A percentile compares a stretch with the other conserved stretches of the same genome.
Conservation (phyloP, 2,797 vertebrate species). For the Artibeus jamaicensis region DNA sequence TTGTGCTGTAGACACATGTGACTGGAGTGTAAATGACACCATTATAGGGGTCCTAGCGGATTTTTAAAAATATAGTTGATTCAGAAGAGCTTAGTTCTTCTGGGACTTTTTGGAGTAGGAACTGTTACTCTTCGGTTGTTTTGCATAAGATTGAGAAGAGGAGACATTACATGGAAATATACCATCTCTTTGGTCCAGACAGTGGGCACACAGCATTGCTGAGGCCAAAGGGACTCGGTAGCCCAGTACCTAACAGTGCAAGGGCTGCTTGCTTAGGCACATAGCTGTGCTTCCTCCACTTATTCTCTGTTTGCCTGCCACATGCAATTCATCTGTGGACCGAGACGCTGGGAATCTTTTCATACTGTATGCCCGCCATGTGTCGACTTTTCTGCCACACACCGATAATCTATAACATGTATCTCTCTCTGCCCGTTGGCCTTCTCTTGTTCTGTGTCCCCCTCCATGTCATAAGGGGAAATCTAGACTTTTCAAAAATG, state of each 20-base stretch:
- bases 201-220: constrained; percentile 36
- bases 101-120: constrained; percentile 50
- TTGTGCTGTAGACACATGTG: constrained; percentile 92
- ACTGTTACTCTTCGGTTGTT: constrained; percentile 38
- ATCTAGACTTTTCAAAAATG: constrained; percentile 28
- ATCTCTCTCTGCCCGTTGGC: not conserved
- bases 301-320: constrained; percentile 50
- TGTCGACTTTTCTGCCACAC: constrained; percentile 26
- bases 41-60: constrained; percentile 87
- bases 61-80: constrained; percentile 80
- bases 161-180: constrained; percentile 17
- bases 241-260: constrained; percentile 47
- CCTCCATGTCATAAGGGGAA: not conserved
- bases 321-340: constrained; percentile 25
- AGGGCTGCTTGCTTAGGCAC: constrained; percentile 64
- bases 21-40: constrained; percentile 92
- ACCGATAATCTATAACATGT: not conserved
- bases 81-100: constrained; percentile 79
- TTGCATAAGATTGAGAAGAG: constrained; percentile 23
- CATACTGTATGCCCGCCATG: not conserved
- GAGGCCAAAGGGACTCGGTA: constrained; percentile 68
- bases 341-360: not conserved
- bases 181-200: constrained; percentile 70
- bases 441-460: not conserved
- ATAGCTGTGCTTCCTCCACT: constrained; percentile 56